These are phyloP conservation scores for Rhinatrema bivittatum DNA, from an alignment of 2,797 vertebrate species.

Conservation along the genomic window DNA sequence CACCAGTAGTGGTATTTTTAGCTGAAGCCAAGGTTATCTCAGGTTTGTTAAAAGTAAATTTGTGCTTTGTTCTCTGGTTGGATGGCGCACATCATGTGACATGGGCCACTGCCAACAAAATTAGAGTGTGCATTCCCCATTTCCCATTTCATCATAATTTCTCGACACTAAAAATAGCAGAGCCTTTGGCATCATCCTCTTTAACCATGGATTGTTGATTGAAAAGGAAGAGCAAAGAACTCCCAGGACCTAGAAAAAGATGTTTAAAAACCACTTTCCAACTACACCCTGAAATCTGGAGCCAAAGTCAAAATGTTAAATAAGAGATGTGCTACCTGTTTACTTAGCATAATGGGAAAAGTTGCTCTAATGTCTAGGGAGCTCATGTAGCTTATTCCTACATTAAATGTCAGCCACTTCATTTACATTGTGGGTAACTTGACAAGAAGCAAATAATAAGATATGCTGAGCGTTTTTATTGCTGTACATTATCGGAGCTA, in stretches of 20 bases:
- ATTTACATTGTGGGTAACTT: not conserved
- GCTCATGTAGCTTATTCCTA: rapidly evolving
- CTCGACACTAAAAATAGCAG: constrained; percentile 13
- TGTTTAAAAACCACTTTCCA: not conserved
- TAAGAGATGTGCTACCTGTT: not conserved
- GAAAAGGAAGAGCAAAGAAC: constrained; percentile 6
- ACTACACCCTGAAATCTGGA: not conserved
- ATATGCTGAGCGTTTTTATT: not conserved
- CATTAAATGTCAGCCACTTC: not conserved
- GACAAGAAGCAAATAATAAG: not conserved
- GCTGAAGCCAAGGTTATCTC: constrained; percentile 33
- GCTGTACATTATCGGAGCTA: not conserved
- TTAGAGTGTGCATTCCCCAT: not conserved
- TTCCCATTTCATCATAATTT: constrained; percentile 8
- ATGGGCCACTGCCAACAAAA: constrained; percentile 12
- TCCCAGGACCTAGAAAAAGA: not conserved
- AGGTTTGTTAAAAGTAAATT: constrained; percentile 26
- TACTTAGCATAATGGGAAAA: not conserved
- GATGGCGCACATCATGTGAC: constrained; percentile 4
- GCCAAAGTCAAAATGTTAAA: not conserved
- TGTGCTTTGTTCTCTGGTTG: not conserved
- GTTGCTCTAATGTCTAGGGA: constrained; percentile 5
- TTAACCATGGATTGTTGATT: not conserved
- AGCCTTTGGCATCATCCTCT: constrained; percentile 1
- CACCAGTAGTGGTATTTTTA: too few relatives aligned